These are phyloP conservation scores for Chlorops oryzae DNA, from an alignment of 1,140 invertebrate genomes.

Conservation along the genomic window DNA sequence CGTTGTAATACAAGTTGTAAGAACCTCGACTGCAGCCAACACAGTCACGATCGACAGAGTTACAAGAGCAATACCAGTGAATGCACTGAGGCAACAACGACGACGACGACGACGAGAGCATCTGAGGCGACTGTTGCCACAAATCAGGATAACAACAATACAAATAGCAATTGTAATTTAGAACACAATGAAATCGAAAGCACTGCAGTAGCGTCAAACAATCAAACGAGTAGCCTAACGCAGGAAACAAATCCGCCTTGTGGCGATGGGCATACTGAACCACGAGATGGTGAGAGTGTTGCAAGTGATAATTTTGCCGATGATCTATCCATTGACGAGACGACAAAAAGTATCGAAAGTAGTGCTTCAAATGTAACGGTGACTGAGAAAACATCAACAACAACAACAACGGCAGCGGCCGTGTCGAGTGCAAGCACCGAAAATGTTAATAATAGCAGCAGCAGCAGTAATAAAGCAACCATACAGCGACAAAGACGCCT, in stretches of 20 bases:
- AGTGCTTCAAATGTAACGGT: background rate
- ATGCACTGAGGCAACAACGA: background rate
- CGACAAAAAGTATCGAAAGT: no score
- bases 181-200: conserved; percentile 4
- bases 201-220: conserved; percentile 23
- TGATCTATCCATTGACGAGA: background rate
- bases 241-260: conserved; percentile 36
- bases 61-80: conserved; percentile 5
- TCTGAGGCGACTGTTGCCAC: background rate
- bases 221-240: conserved; percentile 33
- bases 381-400: background rate
- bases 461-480: conserved; percentile 46
- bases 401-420: conserved; percentile 3
- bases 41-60: conserved; percentile 16
- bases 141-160: conserved; percentile 11
- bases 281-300: conserved; percentile 25
- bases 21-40: conserved; percentile 33
- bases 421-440: conserved; percentile 17
- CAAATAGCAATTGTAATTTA: conserved; percentile 7
- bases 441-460: conserved; percentile 42
- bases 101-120: background rate
- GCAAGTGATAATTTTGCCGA: background rate
- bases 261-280: conserved; percentile 33
- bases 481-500: conserved; percentile 55
- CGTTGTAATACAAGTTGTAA: conserved; percentile 37